These are phyloP conservation scores for Crioceris asparagi DNA, from an alignment of 2,888 invertebrate species.

Conservation along the genomic window DNA sequence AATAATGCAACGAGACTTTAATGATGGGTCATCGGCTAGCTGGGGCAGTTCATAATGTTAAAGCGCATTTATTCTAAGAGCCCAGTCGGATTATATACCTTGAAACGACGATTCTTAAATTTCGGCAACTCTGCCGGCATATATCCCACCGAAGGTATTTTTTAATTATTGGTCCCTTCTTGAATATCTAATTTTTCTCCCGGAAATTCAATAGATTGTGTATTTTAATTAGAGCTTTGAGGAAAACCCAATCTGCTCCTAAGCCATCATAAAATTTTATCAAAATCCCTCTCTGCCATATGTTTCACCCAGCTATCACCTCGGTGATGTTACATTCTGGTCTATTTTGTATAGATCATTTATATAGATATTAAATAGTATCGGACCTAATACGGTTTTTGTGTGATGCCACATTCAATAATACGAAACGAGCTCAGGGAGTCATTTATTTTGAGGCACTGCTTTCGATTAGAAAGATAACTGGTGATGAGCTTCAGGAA, in stretches of 20 bases:
- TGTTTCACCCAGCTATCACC: neutral
- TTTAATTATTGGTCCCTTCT: neutral
- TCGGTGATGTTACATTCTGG: neutral
- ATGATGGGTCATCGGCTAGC: too few species aligned
- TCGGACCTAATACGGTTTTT: neutral
- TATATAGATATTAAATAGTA: neutral
- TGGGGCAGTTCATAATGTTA: too few species aligned
- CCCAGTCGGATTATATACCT: too few species aligned
- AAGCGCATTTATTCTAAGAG: too few species aligned
- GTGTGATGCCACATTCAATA: neutral
- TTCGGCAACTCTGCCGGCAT: too few species aligned
- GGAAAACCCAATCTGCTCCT: neutral
- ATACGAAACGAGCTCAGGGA: neutral
- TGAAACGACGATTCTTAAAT: too few species aligned
- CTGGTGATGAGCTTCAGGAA: neutral
- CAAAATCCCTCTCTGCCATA: neutral
- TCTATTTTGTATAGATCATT: neutral
- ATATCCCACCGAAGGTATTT: neutral
- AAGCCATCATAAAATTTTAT: neutral
- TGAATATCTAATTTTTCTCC: neutral
- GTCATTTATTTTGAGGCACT: neutral
- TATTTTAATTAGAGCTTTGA: neutral
- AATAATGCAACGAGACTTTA: too few species aligned
- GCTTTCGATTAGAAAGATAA: neutral
- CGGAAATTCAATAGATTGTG: neutral